Conservation (phyloP, 2,888 invertebrate species). For the Arge pagana region DNA sequence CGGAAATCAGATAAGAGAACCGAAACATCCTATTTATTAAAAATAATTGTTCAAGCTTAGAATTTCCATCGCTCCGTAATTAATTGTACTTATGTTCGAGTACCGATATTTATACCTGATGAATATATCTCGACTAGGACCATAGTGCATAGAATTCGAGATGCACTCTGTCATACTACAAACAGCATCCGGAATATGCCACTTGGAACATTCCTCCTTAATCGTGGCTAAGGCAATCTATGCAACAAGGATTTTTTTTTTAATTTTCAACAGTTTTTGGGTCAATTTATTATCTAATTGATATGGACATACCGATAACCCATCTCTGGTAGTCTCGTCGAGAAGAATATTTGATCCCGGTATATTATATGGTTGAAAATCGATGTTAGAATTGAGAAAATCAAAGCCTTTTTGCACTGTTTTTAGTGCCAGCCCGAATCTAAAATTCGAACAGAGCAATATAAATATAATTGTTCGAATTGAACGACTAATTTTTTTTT, state of each 20-base stretch:
- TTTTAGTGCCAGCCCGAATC: slow-evolving; percentile 38
- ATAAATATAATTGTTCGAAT: slow-evolving; percentile 3
- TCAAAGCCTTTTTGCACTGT: slow-evolving; percentile 31
- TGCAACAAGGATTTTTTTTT: not conserved
- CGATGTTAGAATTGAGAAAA: slow-evolving; percentile 24
- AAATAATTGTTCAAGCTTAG: too few species aligned
- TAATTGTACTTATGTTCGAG: too few species aligned
- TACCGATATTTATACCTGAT: slow-evolving; percentile 34
- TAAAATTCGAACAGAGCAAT: slow-evolving; percentile 22
- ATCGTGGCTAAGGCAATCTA: slow-evolving; percentile 18
- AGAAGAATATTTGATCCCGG: slow-evolving; percentile 38
- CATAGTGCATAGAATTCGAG: slow-evolving; percentile 31
- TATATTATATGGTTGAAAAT: slow-evolving; percentile 31
- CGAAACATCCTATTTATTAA: slow-evolving; percentile 3
- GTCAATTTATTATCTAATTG: too few species aligned
- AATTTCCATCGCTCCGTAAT: too few species aligned
- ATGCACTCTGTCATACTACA: slow-evolving; percentile 39
- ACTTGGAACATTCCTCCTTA: slow-evolving; percentile 33
- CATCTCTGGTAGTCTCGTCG: slow-evolving; percentile 31
- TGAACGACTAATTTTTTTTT: not conserved
- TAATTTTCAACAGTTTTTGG: too few species aligned
- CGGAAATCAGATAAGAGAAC: slow-evolving; percentile 1
- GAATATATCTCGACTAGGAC: slow-evolving; percentile 38
- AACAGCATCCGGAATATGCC: slow-evolving; percentile 42
- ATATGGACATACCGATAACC: slow-evolving; percentile 31